Conservation (phyloP, 2,797 vertebrate species). For the Tenualosa thibaudeaui region DNA sequence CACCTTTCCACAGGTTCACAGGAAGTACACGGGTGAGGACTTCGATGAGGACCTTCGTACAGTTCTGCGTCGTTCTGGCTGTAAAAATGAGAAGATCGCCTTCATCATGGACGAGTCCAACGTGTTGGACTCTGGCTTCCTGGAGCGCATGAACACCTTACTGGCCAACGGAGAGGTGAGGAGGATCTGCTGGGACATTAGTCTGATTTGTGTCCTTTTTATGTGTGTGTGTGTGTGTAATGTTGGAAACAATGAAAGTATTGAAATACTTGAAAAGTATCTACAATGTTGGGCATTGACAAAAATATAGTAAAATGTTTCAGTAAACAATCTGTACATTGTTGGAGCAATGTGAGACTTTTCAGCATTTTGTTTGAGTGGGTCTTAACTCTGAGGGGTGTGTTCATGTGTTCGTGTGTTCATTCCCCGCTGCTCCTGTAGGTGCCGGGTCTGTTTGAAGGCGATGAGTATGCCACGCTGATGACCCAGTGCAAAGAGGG, state of each 20-base stretch:
- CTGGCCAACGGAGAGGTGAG: constrained; percentile 96
- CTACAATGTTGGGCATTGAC: too few relatives aligned
- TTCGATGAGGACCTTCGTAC: constrained; percentile 97
- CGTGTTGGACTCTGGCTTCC: constrained; percentile 94
- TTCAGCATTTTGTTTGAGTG: not conserved
- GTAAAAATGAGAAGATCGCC: constrained; percentile 98
- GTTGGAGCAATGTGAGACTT: not conserved
- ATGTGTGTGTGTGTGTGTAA: not conserved
- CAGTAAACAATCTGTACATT: too few relatives aligned
- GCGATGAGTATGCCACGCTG: constrained; percentile 95
- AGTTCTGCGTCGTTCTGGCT: constrained; percentile 92
- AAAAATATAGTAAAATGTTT: too few relatives aligned
- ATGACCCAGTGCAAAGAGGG: constrained; percentile 99
- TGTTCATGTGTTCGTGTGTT: not conserved
- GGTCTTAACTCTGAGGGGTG: not conserved
- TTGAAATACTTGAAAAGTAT: too few relatives aligned
- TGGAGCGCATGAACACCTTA: constrained; percentile 98
- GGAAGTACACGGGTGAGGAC: constrained; percentile 98
- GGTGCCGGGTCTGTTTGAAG: constrained; percentile 98
- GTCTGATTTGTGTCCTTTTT: not conserved
- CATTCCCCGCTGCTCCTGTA: constrained; percentile 50
- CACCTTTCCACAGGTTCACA: constrained; percentile 82
- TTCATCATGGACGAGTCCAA: constrained; percentile 99
- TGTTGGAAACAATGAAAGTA: too few relatives aligned
- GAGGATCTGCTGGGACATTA: too few relatives aligned